These are phyloP conservation scores for Echinarachnius parma DNA, from an alignment of 53 echinoderm and acorn worm genomes.

Conservation along the genomic window DNA sequence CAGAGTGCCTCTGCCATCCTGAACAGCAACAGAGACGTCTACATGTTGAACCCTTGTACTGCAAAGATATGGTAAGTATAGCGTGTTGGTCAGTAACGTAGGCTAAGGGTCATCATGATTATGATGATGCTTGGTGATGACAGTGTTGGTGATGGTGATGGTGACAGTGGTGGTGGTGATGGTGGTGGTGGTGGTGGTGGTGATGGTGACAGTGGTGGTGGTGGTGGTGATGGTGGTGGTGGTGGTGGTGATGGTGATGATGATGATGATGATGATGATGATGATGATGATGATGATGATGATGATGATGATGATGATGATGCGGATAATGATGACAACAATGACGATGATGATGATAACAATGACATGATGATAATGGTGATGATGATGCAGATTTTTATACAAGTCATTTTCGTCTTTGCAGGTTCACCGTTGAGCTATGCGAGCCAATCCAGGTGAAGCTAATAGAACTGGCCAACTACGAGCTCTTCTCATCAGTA, in stretches of 20 bases:
- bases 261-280: constrained; percentile 47
- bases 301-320: constrained; percentile 30
- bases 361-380: too few relatives aligned
- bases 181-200: too few relatives aligned
- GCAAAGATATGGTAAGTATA: constrained; percentile 81
- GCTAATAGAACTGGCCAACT: constrained; percentile 88
- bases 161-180: too few relatives aligned
- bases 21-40: constrained; percentile 79
- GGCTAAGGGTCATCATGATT: too few relatives aligned
- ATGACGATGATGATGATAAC: constrained; percentile 1
- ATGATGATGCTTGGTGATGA: too few relatives aligned
- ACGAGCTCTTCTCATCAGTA: constrained; percentile 87
- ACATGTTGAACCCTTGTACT: constrained; percentile 94
- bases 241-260: constrained; percentile 42
- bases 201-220: neutral
- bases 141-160: too few relatives aligned
- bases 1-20: constrained; percentile 81
- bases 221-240: constrained; percentile 44
- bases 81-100: too few relatives aligned
- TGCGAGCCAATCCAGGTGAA: constrained; percentile 98
- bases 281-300: constrained; percentile 33
- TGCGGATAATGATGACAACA: constrained; percentile 1
- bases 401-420: neutral
- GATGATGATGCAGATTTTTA: too few relatives aligned
- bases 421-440: constrained; percentile 81